Evolutionary conservation across 2,888 invertebrate species (phyloP).

Genomic region (Apodemia hepburni): DNA sequence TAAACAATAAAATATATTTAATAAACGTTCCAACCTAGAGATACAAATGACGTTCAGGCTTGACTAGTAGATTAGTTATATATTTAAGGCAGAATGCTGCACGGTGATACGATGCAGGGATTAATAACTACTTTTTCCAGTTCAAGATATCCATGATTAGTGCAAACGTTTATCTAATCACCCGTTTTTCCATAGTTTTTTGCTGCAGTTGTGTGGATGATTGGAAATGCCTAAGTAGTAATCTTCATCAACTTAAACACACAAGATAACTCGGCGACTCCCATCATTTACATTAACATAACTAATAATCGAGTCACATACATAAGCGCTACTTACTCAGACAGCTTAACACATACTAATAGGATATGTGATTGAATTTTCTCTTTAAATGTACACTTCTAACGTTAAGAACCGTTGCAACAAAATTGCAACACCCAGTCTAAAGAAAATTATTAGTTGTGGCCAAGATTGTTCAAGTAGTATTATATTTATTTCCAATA

Average conservation of each 20-base stretch:
- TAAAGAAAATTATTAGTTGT: conserved; percentile 47
- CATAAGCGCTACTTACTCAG: conserved; percentile 13
- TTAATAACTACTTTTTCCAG: no score
- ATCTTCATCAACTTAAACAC: conserved; percentile 23
- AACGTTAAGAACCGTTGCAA: conserved; percentile 20
- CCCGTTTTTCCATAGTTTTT: no score
- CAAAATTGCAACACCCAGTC: conserved; percentile 51
- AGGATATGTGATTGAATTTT: conserved; percentile 25
- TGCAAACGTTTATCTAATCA: no score
- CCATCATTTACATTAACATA: conserved; percentile 21
- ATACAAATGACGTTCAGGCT: no score
- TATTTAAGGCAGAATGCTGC: no score
- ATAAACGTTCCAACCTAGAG: no score
- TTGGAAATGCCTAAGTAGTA: conserved; percentile 23
- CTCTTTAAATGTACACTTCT: conserved; percentile 19
- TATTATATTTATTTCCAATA: conserved; percentile 9
- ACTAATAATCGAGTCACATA: conserved; percentile 18
- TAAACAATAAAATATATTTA: no score
- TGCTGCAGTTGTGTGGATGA: not conserved
- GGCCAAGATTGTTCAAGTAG: not conserved
- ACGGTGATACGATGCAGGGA: no score
- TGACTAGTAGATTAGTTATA: no score
- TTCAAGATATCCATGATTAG: no score
- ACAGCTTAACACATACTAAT: conserved; percentile 21
- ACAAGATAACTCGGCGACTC: conserved; percentile 20